Percentiles rank a stretch among this genome's conserved stretches.
Conservation (phyloP, 2,113 vertebrate genomes). For the Oxyura jamaicensis region DNA sequence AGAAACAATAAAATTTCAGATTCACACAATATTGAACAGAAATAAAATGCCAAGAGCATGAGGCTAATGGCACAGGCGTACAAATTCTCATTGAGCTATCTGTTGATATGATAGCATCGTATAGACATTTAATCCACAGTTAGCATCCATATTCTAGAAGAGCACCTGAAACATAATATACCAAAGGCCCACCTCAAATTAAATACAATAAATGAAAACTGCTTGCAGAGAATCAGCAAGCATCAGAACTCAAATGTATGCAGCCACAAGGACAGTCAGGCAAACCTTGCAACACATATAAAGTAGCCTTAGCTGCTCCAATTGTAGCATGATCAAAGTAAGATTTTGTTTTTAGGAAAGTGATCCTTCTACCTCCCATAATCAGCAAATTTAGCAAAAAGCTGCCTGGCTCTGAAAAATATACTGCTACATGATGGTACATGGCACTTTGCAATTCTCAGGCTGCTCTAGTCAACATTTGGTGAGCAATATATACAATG, state of each 20-base stretch:
- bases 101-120: constrained; percentile 61
- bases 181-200: constrained; percentile 49
- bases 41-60: constrained; percentile 66
- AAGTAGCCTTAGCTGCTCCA: background rate
- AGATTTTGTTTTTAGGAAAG: background rate
- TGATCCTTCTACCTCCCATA: background rate
- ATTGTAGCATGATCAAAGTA: background rate
- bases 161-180: constrained; percentile 54
- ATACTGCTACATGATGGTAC: background rate
- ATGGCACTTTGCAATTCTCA: background rate
- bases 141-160: constrained; percentile 56
- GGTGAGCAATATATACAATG: background rate
- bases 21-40: constrained; percentile 73
- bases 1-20: constrained; percentile 66
- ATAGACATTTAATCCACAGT: constrained; percentile 62
- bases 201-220: constrained; percentile 29
- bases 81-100: constrained; percentile 67
- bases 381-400: background rate
- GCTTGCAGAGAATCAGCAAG: constrained; percentile 29
- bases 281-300: background rate
- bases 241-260: background rate
- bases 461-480: constrained; percentile 5
- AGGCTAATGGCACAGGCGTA: constrained; percentile 72
- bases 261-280: background rate
- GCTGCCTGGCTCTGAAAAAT: background rate